Evolutionary conservation across 2,888 invertebrate genomes (phyloP).

Genomic region (Patella pellucida): DNA sequence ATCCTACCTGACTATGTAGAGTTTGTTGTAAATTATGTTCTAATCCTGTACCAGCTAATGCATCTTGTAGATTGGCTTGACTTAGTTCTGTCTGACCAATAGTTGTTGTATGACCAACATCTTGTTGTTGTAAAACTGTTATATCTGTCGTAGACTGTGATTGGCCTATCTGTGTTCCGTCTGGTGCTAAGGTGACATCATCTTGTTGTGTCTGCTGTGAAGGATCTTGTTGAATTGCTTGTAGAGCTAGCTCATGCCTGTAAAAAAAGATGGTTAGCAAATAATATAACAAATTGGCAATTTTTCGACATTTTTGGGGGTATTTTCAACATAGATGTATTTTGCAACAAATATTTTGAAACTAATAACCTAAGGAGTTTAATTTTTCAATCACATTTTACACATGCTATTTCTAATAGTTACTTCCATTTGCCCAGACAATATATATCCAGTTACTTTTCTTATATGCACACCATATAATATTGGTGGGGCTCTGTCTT

Average conservation of each 20-base stretch:
- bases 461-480: too few species aligned
- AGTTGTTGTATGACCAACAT: constrained; percentile 43
- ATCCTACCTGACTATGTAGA: constrained; percentile 61
- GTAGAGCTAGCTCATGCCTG: constrained; percentile 73
- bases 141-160: constrained; percentile 46
- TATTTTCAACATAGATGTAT: too few species aligned
- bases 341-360: too few species aligned
- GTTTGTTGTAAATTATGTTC: constrained; percentile 61
- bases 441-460: too few species aligned
- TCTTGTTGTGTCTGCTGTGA: constrained; percentile 30
- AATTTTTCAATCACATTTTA: too few species aligned
- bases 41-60: constrained; percentile 37
- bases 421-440: too few species aligned
- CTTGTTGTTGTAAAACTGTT: constrained; percentile 43
- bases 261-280: constrained; percentile 5
- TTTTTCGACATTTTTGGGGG: too few species aligned
- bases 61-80: constrained; percentile 40
- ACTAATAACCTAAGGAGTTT: too few species aligned
- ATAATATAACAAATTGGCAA: too few species aligned
- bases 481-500: too few species aligned
- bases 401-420: too few species aligned
- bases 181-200: constrained; percentile 14
- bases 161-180: constrained; percentile 25
- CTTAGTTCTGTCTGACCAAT: constrained; percentile 45
- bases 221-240: constrained; percentile 45